Evolutionary conservation across 2,888 invertebrate species (phyloP).

Genomic region (Heliothis peltigera): DNA sequence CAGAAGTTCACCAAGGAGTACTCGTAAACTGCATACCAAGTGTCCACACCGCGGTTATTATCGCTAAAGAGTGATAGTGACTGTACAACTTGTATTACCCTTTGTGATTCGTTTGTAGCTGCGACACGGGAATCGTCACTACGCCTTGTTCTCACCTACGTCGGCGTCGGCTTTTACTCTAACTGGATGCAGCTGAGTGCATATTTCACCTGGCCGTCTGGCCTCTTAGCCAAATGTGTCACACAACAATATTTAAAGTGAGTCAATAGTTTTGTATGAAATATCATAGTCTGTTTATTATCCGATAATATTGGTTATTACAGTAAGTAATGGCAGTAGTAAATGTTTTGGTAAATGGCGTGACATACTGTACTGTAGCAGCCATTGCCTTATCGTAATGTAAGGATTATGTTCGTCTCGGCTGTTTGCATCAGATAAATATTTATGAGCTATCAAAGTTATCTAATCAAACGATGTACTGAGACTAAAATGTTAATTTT

Average conservation of each 20-base stretch:
- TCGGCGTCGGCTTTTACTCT: too few species aligned
- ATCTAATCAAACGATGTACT: constrained; percentile 5
- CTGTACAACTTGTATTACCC: constrained; percentile 6
- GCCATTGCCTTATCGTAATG: neutral
- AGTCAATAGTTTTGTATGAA: neutral
- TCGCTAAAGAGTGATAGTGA: neutral
- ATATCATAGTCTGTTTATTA: neutral
- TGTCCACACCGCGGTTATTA: neutral
- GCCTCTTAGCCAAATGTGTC: too few species aligned
- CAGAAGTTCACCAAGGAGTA: constrained; percentile 91
- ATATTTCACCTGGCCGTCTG: too few species aligned
- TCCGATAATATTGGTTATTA: neutral
- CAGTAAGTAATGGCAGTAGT: neutral
- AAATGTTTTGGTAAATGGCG: neutral
- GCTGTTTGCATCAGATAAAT: neutral
- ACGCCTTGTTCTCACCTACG: too few species aligned
- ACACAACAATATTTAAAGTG: neutral
- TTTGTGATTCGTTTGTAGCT: constrained; percentile 30
- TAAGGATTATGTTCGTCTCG: neutral
- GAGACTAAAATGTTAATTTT: neutral
- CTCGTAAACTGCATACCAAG: constrained; percentile 58
- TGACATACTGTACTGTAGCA: neutral
- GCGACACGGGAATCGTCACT: neutral
- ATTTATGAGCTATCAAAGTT: neutral
- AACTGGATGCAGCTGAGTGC: too few species aligned